A percentile compares a stretch with the other conserved stretches of the same genome.
Evolutionary conservation across 1,140 invertebrate genomes (phyloP).

Genomic region (Parapsyche elsis): DNA sequence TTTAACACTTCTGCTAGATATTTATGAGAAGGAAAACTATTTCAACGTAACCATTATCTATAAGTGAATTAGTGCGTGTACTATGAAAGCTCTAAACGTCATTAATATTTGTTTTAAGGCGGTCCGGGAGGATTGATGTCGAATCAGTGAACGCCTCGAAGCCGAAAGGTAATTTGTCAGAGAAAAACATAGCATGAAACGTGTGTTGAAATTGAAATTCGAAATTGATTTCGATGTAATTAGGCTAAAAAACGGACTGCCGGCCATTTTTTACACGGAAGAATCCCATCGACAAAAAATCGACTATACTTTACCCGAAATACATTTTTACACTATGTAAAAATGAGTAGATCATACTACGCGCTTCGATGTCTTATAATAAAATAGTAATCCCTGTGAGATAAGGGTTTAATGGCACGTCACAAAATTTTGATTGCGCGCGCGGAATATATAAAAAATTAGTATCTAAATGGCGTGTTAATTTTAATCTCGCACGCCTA

Average conservation of each 20-base stretch:
- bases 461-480: slow-evolving; percentile 33
- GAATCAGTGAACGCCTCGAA: slow-evolving; percentile 7
- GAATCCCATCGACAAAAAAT: not conserved
- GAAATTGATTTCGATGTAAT: slow-evolving; percentile 47
- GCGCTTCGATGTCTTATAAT: not conserved
- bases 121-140: slow-evolving; percentile 17
- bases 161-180: slow-evolving; percentile 39
- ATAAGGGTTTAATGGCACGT: not conserved
- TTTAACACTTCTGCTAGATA: too few relatives aligned
- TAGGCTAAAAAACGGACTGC: not conserved
- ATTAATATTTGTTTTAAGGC: slow-evolving; percentile 49
- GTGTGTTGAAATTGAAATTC: slow-evolving; percentile 47
- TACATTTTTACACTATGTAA: not conserved
- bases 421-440: slow-evolving; percentile 4
- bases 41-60: not conserved
- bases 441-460: not conserved
- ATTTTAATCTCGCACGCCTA: slow-evolving; percentile 36
- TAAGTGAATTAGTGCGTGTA: slow-evolving; percentile 37
- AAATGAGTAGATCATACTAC: too few relatives aligned
- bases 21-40: not conserved
- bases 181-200: slow-evolving; percentile 8
- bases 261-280: slow-evolving; percentile 16
- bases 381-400: not conserved
- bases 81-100: slow-evolving; percentile 6
- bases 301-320: not conserved